Evolutionary conservation across 2,113 vertebrate genomes (phyloP).

Genomic region (Hemicordylus capensis): DNA sequence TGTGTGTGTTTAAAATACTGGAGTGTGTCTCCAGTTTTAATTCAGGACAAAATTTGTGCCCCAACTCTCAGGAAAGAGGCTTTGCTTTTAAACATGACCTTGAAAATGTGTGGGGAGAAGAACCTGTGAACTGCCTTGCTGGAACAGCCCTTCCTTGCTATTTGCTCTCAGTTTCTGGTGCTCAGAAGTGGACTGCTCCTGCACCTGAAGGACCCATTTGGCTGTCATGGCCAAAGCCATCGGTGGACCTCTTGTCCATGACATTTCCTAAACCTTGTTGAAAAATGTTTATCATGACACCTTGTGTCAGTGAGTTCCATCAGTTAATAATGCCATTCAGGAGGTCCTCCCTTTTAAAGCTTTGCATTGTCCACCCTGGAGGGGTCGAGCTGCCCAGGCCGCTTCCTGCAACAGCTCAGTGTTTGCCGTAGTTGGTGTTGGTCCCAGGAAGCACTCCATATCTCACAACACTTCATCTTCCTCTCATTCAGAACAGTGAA

Average conservation of each 20-base stretch:
- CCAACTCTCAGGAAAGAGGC: neutral
- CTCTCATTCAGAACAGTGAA: constrained; percentile 82
- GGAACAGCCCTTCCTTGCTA: neutral
- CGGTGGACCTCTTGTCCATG: neutral
- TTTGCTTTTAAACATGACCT: neutral
- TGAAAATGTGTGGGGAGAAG: neutral
- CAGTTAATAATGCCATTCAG: neutral
- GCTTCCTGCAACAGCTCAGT: neutral
- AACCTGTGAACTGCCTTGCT: neutral
- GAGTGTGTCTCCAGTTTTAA: neutral
- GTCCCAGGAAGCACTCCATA: constrained; percentile 33
- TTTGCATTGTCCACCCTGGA: neutral
- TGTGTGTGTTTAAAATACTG: no score
- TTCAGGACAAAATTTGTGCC: neutral
- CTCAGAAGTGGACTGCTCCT: no score
- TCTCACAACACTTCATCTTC: constrained; percentile 53
- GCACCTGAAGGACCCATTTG: neutral
- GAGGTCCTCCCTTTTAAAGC: neutral
- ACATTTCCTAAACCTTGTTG: no score
- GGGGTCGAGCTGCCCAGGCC: constrained; percentile 36
- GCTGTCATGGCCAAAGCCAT: neutral
- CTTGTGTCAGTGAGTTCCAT: neutral
- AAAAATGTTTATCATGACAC: neutral
- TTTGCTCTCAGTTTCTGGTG: no score
- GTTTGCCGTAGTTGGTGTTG: constrained; percentile 12